Conservation (phyloP, 2,113 vertebrate genomes). For the Taurulus bubalis region DNA sequence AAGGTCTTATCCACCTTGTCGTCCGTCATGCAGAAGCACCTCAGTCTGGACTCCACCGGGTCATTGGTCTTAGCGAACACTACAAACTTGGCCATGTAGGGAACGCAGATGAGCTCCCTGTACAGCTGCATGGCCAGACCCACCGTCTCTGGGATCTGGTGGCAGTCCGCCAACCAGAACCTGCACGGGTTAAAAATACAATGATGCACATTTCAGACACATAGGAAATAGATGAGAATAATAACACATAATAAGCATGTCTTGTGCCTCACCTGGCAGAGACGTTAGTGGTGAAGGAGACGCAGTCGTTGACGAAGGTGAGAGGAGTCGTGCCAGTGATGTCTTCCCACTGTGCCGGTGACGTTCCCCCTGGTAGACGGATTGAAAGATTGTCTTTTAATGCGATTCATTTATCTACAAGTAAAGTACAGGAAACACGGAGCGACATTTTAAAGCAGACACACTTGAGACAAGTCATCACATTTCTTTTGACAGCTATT, state of each 20-base stretch:
- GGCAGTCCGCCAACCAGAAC: conserved; percentile 99
- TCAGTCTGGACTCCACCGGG: conserved; percentile 92
- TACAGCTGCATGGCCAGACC: conserved; percentile 95
- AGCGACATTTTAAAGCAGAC: neutral
- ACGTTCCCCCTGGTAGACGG: conserved; percentile 89
- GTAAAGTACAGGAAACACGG: neutral
- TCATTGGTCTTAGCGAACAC: conserved; percentile 99
- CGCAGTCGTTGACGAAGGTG: conserved; percentile 93
- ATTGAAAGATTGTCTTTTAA: neutral
- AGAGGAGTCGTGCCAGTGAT: conserved; percentile 98
- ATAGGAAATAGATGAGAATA: neutral
- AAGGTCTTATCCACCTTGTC: conserved; percentile 99
- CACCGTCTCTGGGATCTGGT: conserved; percentile 96
- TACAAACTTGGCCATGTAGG: conserved; percentile 99
- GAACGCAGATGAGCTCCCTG: conserved; percentile 97
- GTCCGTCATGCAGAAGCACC: conserved; percentile 99
- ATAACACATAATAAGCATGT: too few relatives aligned
- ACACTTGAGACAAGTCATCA: neutral
- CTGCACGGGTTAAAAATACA: conserved; percentile 61
- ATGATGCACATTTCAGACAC: neutral
- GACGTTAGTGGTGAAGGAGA: conserved; percentile 98
- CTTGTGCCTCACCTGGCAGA: conserved; percentile 84
- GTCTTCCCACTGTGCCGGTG: conserved; percentile 98
- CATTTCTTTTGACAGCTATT: neutral
- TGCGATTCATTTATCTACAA: neutral